Evolutionary conservation across 30 jellyfish, hydroid and myxozoan species (phyloP).

Genomic region (Aurelia coerulea): DNA sequence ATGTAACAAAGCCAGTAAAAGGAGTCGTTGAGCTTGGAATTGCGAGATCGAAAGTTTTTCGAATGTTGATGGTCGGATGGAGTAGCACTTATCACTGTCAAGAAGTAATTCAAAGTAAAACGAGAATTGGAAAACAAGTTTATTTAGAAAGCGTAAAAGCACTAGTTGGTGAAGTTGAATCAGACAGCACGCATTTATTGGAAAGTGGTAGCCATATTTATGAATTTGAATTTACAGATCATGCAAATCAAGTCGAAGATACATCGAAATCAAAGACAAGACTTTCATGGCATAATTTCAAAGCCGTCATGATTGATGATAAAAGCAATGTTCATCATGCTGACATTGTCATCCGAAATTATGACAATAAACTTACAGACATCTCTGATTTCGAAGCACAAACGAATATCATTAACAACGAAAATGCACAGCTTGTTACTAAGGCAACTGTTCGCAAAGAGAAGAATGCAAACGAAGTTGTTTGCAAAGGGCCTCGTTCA

Average conservation of each 20-base stretch:
- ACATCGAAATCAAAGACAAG: conserved; percentile 1
- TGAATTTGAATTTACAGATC: conserved; percentile 24
- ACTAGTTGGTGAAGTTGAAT: conserved; percentile 41
- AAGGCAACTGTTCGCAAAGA: neutral
- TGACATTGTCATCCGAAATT: conserved; percentile 6
- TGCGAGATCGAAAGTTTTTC: conserved; percentile 10
- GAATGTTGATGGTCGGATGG: conserved; percentile 57
- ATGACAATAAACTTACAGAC: neutral
- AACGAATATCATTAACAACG: neutral
- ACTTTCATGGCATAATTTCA: conserved; percentile 60
- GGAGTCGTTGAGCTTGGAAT: conserved; percentile 25
- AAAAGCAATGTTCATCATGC: conserved; percentile 16
- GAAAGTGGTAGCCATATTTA: conserved; percentile 30
- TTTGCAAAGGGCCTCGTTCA: too few relatives aligned
- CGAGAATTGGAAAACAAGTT: conserved; percentile 62
- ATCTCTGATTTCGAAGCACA: neutral
- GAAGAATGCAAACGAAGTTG: too few relatives aligned
- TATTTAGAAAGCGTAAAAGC: conserved; percentile 42
- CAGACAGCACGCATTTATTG: conserved; percentile 3
- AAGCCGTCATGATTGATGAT: conserved; percentile 43
- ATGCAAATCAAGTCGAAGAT: neutral
- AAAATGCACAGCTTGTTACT: neutral
- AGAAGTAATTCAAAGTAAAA: conserved; percentile 7
- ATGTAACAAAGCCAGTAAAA: conserved; percentile 3
- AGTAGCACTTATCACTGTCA: conserved; percentile 34